These are phyloP conservation scores for Solenopsis invicta DNA, from an alignment of 1,140 invertebrate species.

Conservation along the genomic window DNA sequence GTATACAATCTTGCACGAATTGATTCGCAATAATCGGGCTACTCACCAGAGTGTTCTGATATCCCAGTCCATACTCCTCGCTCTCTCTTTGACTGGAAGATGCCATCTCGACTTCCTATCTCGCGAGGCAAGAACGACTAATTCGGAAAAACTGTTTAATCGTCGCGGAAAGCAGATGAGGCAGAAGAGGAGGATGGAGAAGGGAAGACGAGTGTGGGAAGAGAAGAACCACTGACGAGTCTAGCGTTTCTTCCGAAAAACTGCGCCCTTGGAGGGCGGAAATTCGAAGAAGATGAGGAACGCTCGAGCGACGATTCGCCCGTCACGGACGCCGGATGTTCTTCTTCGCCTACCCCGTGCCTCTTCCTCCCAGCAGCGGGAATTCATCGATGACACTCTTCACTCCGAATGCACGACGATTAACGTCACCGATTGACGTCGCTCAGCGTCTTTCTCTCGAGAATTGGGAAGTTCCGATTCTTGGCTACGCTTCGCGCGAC, in stretches of 20 bases:
- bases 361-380: not conserved
- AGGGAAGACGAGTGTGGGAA: not conserved
- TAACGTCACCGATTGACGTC: not conserved
- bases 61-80: conserved; percentile 90
- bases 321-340: not conserved
- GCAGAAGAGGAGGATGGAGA: not conserved
- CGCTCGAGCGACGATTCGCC: not conserved
- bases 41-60: conserved; percentile 94
- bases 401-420: not conserved
- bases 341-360: conserved; percentile 25
- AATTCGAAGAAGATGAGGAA: conserved; percentile 6
- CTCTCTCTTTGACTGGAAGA: conserved; percentile 76
- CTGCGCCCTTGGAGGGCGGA: not conserved
- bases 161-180: not conserved
- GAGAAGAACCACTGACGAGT: not conserved
- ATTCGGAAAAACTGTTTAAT: conserved; percentile 38
- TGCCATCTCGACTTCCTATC: conserved; percentile 74
- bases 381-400: conserved; percentile 32
- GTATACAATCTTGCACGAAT: not conserved
- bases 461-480: not conserved
- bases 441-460: not conserved
- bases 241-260: not conserved
- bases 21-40: not conserved
- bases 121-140: conserved; percentile 37
- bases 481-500: no score